Percentiles rank a stretch among this genome's conserved stretches.
Evolutionary conservation across 1,140 invertebrate species (phyloP).

Genomic region (Drosophila murphyi): DNA sequence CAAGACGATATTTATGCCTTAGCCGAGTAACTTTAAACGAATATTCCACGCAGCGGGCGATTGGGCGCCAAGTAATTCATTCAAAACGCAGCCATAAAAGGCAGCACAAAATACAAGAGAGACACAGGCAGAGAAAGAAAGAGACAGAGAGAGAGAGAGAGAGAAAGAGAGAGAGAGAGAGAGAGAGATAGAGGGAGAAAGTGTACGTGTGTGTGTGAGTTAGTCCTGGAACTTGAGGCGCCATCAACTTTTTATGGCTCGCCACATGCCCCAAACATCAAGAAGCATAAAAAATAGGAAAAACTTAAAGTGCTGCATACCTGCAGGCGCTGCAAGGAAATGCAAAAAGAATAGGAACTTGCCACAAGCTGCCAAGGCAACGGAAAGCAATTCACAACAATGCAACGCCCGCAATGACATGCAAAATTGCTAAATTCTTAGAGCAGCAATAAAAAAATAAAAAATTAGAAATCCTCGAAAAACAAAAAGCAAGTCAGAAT

Average conservation of each 20-base stretch:
- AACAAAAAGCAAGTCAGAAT: not conserved
- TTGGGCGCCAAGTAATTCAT: slow-evolving; percentile 57
- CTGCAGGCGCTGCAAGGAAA: slow-evolving; percentile 38
- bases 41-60: slow-evolving; percentile 35
- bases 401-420: slow-evolving; percentile 1
- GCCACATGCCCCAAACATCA: not conserved
- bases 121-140: not conserved
- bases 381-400: slow-evolving; percentile 14
- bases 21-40: slow-evolving; percentile 17
- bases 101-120: not conserved
- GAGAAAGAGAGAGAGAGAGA: too few species aligned
- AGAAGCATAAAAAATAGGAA: slow-evolving; percentile 9
- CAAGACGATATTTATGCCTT: slow-evolving; percentile 44
- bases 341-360: slow-evolving; percentile 5
- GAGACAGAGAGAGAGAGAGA: not conserved
- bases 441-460: not conserved
- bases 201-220: not conserved
- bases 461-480: not conserved
- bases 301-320: slow-evolving; percentile 41
- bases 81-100: slow-evolving; percentile 50
- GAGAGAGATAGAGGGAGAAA: not conserved
- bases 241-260: slow-evolving; percentile 30
- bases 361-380: slow-evolving; percentile 1
- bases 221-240: slow-evolving; percentile 28
- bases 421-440: slow-evolving; percentile 13